Conservation (phyloP, 2,797 vertebrate species). For the Danio jaintianensis region DNA sequence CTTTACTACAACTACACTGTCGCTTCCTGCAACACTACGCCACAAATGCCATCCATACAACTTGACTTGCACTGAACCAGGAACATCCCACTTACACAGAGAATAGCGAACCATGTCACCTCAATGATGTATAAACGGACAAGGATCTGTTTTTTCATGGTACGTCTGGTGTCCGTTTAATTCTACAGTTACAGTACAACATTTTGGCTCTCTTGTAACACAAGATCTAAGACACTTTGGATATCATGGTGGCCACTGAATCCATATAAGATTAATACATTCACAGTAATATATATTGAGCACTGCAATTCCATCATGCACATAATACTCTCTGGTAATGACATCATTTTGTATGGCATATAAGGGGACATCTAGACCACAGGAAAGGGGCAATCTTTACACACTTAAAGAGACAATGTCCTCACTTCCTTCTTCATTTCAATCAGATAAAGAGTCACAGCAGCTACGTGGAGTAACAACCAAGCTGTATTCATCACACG, state of each 20-base stretch:
- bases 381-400: constrained; percentile 69
- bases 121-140: constrained; percentile 78
- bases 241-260: constrained; percentile 70
- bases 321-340: constrained; percentile 73
- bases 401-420: constrained; percentile 66
- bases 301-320: constrained; percentile 78
- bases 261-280: constrained; percentile 74
- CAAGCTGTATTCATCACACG: constrained; percentile 57
- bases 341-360: constrained; percentile 71
- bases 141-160: constrained; percentile 70
- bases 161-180: constrained; percentile 79
- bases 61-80: constrained; percentile 26
- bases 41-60: constrained; percentile 4
- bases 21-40: neutral
- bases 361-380: constrained; percentile 69
- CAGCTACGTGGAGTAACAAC: constrained; percentile 68
- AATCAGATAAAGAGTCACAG: constrained; percentile 68
- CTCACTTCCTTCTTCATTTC: constrained; percentile 49
- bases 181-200: constrained; percentile 79
- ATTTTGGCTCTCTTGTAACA: constrained; percentile 63
- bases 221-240: constrained; percentile 71
- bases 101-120: constrained; percentile 17
- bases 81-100: constrained; percentile 25
- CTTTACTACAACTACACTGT: neutral
- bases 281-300: constrained; percentile 77